phyloP scores from a whole-genome alignment of 2,797 vertebrate species.

The Buphagus erythrorhynchus region DNA sequence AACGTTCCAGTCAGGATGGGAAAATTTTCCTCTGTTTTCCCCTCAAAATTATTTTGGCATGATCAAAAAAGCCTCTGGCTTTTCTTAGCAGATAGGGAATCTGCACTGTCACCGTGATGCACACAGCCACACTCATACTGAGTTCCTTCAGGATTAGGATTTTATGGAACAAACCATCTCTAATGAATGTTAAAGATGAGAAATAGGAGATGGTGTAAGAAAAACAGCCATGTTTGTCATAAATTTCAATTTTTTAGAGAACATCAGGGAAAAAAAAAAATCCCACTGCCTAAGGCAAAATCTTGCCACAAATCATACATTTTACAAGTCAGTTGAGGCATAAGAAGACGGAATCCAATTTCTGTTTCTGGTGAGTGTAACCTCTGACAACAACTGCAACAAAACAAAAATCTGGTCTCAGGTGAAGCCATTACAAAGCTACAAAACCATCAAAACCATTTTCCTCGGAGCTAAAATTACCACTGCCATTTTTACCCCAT shows the following conservation, averaged over 20 bases:
- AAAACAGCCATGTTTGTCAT: not conserved
- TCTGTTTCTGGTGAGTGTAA: not conserved
- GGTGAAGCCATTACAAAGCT: not conserved
- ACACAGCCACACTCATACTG: not conserved
- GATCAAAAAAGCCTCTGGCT: not conserved
- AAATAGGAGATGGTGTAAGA: not conserved
- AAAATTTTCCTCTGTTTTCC: not conserved
- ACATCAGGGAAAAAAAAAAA: not conserved
- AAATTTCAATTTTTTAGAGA: not conserved
- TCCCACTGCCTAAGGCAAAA: not conserved
- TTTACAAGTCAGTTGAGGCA: not conserved
- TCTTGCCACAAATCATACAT: not conserved
- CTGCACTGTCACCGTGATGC: not conserved
- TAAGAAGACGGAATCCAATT: not conserved
- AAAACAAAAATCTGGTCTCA: not conserved
- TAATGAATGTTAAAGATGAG: not conserved
- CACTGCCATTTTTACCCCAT: not conserved
- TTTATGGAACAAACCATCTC: not conserved
- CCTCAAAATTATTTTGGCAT: not conserved
- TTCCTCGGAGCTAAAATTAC: not conserved
- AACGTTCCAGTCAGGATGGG: not conserved
- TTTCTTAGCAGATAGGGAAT: not conserved
- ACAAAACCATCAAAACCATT: not conserved
- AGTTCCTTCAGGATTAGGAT: not conserved
- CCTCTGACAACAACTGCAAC: not conserved